phyloP scores from a whole-genome alignment of 2,888 invertebrate species.

The Acanthosoma haemorrhoidale region DNA sequence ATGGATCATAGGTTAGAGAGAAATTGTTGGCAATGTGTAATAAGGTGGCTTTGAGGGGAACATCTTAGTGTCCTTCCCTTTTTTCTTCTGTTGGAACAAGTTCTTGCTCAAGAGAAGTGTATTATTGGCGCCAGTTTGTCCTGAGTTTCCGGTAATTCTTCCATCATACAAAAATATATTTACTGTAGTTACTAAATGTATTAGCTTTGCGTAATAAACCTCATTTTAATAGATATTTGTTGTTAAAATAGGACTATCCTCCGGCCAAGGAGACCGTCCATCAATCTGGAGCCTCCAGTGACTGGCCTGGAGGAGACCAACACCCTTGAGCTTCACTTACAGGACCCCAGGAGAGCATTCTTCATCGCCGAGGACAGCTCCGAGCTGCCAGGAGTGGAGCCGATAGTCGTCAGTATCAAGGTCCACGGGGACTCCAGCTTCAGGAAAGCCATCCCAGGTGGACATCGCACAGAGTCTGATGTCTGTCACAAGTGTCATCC shows the following conservation, averaged over 20 bases:
- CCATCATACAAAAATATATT: too few relatives aligned
- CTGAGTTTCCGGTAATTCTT: too few relatives aligned
- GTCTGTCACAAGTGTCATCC: conserved; percentile 50
- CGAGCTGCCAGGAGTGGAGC: conserved; percentile 52
- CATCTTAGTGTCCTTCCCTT: too few relatives aligned
- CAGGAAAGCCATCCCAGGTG: background rate
- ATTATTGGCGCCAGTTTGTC: too few relatives aligned
- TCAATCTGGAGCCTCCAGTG: conserved; percentile 37
- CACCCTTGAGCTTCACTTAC: conserved; percentile 43
- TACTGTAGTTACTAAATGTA: too few relatives aligned
- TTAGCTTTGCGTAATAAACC: too few relatives aligned
- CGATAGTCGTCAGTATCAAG: conserved; percentile 56
- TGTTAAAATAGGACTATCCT: conserved; percentile 19
- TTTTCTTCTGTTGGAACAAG: too few relatives aligned
- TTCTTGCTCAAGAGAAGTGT: too few relatives aligned
- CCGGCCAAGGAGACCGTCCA: conserved; percentile 34
- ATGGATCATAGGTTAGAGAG: too few relatives aligned
- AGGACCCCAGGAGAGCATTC: conserved; percentile 56
- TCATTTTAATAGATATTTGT: too few relatives aligned
- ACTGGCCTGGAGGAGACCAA: conserved; percentile 47
- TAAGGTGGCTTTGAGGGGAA: too few relatives aligned
- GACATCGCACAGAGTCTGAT: background rate
- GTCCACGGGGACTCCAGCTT: conserved; percentile 31
- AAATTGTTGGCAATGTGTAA: too few relatives aligned
- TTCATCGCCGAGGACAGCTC: conserved; percentile 60